A percentile compares a stretch with the other conserved stretches of the same genome.
phyloP scores from a whole-genome alignment of 2,888 invertebrate species.

The Osmoderma eremita region DNA sequence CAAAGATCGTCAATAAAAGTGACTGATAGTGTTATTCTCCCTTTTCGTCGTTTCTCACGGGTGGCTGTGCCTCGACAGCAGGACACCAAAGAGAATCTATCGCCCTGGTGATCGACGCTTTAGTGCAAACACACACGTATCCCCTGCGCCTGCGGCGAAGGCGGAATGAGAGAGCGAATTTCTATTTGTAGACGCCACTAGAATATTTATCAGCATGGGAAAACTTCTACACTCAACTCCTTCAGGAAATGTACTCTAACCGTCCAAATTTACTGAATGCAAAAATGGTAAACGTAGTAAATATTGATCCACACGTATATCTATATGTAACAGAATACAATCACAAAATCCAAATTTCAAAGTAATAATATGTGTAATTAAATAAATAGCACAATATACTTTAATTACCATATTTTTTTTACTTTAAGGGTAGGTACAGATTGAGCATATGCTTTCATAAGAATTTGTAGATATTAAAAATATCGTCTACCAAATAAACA shows the following conservation, averaged over 20 bases:
- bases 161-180: conserved; percentile 36
- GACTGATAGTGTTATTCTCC: conserved; percentile 7
- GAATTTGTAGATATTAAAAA: no score
- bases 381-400: no score
- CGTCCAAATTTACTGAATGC: conserved; percentile 8
- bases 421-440: no score
- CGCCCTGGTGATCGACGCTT: conserved; percentile 46
- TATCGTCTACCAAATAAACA: no score
- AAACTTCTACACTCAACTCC: conserved; percentile 32
- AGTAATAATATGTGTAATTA: no score
- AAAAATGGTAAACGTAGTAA: conserved; percentile 2
- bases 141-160: conserved; percentile 36
- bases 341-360: no score
- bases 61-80: conserved; percentile 43
- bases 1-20: conserved; percentile 14
- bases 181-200: conserved; percentile 37
- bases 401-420: no score
- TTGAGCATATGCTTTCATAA: no score
- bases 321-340: no score
- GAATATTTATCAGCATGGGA: conserved; percentile 37
- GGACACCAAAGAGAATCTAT: conserved; percentile 46
- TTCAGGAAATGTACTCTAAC: conserved; percentile 32
- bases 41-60: conserved; percentile 43
- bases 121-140: conserved; percentile 46
- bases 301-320: background rate